phyloP scores from a whole-genome alignment of 2,888 invertebrate species.

The Blomia tropicalis region DNA sequence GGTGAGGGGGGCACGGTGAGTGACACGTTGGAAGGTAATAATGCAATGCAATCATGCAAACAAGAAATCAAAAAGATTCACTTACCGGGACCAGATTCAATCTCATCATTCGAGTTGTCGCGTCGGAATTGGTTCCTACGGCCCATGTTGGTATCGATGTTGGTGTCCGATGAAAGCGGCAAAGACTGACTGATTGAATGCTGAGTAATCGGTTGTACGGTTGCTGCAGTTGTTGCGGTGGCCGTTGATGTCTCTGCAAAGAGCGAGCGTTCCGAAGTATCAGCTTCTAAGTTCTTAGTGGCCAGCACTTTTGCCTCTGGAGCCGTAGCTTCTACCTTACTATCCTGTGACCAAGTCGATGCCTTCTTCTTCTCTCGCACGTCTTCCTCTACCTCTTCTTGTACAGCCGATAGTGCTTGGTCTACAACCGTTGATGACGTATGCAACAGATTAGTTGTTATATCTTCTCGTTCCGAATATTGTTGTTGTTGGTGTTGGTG shows the following conservation, averaged over 20 bases:
- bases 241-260: background rate
- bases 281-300: background rate
- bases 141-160: background rate
- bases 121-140: background rate
- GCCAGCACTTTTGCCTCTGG: background rate
- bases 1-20: background rate
- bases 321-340: background rate
- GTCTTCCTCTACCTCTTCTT: background rate
- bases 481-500: background rate
- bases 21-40: background rate
- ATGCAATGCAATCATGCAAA: background rate
- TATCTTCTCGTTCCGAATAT: background rate
- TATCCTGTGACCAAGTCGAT: background rate
- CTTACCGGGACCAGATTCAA: background rate
- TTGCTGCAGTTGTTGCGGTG: background rate
- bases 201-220: background rate
- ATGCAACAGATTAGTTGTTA: background rate
- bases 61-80: background rate
- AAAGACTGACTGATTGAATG: background rate
- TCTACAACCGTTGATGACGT: background rate
- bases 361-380: background rate
- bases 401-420: background rate
- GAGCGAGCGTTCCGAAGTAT: background rate
- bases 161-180: background rate
- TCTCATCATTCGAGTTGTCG: background rate